Evolutionary conservation across 1,140 invertebrate genomes (phyloP), one percentile per base, ranked within the genome.

Genomic region (Ooceraea biroi): DNA sequence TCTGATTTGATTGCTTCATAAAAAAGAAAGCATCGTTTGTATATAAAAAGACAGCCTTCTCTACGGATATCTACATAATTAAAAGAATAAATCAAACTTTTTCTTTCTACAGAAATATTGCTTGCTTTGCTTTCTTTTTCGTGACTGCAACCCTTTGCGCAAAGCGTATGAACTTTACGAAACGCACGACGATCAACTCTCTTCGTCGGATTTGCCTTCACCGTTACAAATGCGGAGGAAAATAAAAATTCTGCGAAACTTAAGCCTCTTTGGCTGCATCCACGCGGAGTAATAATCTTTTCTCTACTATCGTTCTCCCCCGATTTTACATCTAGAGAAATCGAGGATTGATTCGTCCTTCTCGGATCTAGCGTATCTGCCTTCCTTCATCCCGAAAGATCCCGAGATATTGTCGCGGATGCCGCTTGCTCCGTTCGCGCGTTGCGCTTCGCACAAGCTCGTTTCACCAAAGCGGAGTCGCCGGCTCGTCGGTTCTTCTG

Each of bases 391-490:
- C 5, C 11, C 65, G 55, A 82, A n/a, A 52, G 48, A 73, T 82
- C n/a, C 46, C 55, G 8, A 73, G 36, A 27, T 71, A 82, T 66
- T 14, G n/a, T 36, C 68, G 22, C 41, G 11, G 41, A 72, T 60
- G 46, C 8, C 25, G 22, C 22, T 80, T 25, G 36, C 12, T n/a
- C n/a, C 30, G 3, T n/a, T 30, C 11, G 52, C 36, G 36, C n/a
- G n/a, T n/a, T n/a, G 46, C 22, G 27, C 48, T 83, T 86, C 85
- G 85, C 80, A 86, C 41, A 36, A 86, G 60, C 46, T 84, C 72
- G 65, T 77, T 48, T 55, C 22, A 36, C 52, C 55, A 82, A 80
- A 74, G 52, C 72, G 71, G 41, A 58, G 22, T 36, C 19, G 22
- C 57, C 63, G 50, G 30, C 44, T 72, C 68, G 63, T 25, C 52